Evolutionary conservation across 2,888 invertebrate genomes (phyloP).

Genomic region (Acleris emargana): DNA sequence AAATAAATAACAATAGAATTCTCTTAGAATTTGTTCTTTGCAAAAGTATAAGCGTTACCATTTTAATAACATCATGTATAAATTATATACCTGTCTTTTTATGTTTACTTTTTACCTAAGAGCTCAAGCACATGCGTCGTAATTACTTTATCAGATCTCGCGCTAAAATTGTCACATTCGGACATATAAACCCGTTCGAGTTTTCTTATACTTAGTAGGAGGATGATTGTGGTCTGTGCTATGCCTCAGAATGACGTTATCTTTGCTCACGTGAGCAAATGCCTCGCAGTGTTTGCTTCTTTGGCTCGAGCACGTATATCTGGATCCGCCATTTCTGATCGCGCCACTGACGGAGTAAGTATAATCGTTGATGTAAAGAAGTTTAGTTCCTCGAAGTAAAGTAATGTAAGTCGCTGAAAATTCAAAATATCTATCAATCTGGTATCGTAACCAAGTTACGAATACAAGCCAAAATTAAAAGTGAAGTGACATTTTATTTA

Average conservation of each 20-base stretch:
- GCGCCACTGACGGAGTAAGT: conserved; percentile 42
- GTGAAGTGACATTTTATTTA: no score
- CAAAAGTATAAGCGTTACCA: no score
- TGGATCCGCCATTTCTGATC: conserved; percentile 41
- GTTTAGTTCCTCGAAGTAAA: conserved; percentile 36
- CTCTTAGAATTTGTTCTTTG: no score
- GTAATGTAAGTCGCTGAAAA: conserved; percentile 41
- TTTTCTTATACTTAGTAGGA: conserved; percentile 5
- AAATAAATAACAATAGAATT: no score
- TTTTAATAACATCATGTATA: no score
- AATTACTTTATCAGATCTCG: no score
- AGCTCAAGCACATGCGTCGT: no score
- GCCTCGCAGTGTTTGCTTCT: conserved; percentile 44
- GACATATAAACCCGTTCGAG: conserved; percentile 1
- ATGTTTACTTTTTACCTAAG: no score
- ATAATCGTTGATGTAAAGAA: conserved; percentile 44
- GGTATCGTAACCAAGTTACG: no score
- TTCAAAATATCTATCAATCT: not conserved
- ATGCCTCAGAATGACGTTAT: conserved; percentile 37
- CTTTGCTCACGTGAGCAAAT: conserved; percentile 40
- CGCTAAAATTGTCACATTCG: not conserved
- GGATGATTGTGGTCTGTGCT: conserved; percentile 9
- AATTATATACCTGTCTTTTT: no score
- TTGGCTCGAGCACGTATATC: conserved; percentile 51
- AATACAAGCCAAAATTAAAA: no score